These are phyloP conservation scores for Eriocheir sinensis DNA, from an alignment of 1,140 invertebrate species.

Conservation along the genomic window DNA sequence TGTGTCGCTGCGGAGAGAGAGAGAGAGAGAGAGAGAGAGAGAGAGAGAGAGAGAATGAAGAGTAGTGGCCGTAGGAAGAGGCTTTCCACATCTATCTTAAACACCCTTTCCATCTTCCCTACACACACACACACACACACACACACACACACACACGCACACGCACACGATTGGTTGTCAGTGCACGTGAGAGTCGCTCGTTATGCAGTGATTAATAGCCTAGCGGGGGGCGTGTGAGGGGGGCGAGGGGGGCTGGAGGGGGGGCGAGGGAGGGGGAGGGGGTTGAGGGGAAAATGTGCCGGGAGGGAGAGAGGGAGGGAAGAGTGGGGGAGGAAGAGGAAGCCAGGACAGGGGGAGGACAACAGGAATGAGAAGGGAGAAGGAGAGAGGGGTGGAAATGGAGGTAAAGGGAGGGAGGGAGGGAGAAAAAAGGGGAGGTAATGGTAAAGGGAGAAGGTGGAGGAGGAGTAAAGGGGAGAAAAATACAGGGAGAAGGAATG, in stretches of 20 bases:
- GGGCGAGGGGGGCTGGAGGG: not conserved
- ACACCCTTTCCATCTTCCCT: too few relatives aligned
- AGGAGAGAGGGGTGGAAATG: not conserved
- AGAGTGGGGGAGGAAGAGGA: not conserved
- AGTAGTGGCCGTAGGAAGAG: not conserved
- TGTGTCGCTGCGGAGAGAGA: not conserved
- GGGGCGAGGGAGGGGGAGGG: not conserved
- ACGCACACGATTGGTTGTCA: constrained; percentile 68
- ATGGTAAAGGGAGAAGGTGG: not conserved
- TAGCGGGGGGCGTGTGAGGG: not conserved
- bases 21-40: constrained; percentile 42
- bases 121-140: constrained; percentile 55
- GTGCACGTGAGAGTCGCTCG: constrained; percentile 65
- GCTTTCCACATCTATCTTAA: not conserved
- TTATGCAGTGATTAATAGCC: constrained; percentile 66
- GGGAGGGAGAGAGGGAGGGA: not conserved
- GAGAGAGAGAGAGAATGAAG: constrained; percentile 17
- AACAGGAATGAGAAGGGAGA: not conserved
- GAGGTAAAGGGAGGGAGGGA: not conserved
- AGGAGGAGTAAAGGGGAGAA: not conserved
- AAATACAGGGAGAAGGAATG: not conserved
- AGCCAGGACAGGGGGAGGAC: not conserved
- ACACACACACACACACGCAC: constrained; percentile 24
- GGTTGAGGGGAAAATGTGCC: not conserved
- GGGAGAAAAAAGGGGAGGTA: not conserved